Conservation (phyloP, 92 coral and sea anemone genomes). For the Isaurus tuberculatus region DNA sequence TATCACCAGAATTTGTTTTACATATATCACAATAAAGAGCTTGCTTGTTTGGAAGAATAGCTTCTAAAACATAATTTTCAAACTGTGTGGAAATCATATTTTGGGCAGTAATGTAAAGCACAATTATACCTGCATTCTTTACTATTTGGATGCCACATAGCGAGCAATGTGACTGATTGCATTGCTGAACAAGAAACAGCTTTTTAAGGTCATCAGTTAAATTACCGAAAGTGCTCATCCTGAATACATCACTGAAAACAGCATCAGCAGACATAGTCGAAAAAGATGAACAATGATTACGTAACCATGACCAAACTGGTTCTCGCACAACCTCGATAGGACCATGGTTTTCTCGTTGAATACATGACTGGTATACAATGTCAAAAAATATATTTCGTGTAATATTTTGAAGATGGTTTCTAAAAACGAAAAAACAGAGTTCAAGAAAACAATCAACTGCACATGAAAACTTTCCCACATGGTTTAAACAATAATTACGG, state of each 20-base stretch:
- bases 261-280: slow-evolving; percentile 1
- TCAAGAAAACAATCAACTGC: too few species aligned
- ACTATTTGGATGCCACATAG: slow-evolving; percentile 45
- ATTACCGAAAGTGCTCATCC: slow-evolving; percentile 30
- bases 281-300: neutral
- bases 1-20: slow-evolving; percentile 45
- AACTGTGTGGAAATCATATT: slow-evolving; percentile 13
- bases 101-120: slow-evolving; percentile 50
- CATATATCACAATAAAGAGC: slow-evolving; percentile 43
- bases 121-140: slow-evolving; percentile 38
- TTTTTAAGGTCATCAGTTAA: slow-evolving; percentile 42
- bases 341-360: too few species aligned
- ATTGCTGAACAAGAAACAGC: slow-evolving; percentile 45
- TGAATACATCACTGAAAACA: slow-evolving; percentile 12
- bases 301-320: neutral
- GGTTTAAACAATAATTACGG: too few species aligned
- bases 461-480: too few species aligned
- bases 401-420: too few species aligned
- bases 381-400: too few species aligned
- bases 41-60: slow-evolving; percentile 33
- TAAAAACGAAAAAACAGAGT: too few species aligned
- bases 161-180: slow-evolving; percentile 46
- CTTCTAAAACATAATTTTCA: slow-evolving; percentile 8
- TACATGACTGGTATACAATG: too few species aligned
- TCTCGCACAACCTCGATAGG: neutral